Evolutionary conservation across 2,113 vertebrate species (phyloP), one percentile per base, ranked within the genome.

Genomic region (Ctenomys sociabilis): DNA sequence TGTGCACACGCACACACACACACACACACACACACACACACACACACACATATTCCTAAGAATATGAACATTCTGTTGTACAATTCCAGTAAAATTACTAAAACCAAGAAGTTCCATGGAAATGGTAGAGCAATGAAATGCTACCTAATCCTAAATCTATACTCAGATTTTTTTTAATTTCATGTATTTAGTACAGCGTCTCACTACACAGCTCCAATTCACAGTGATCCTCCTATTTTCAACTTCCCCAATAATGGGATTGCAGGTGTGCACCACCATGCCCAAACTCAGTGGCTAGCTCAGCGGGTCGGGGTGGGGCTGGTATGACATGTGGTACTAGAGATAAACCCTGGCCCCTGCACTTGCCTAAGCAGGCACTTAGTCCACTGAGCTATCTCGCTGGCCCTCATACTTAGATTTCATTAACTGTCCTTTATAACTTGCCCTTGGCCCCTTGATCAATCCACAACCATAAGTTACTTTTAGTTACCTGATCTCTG

Each of bases 1-100:
- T 24, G 12, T 5, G 1, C 5, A n/a, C 54, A 59, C 22, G 5
- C 11, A 9, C 24, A 2, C 26, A 9, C 7, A 24, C 1, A 64
- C 32, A 12, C n/a, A 40, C 11, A 45, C 9, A 59, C 14, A 54
- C 52, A 52, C 52, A 52, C 52, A 52, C 10, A 52, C 52, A 52
- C 70, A 19, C 16, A 10, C 4, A 13, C 37, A 43, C 24, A 45
- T 7, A 61, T 84, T 96, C 45, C 37, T 72, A 61, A 66, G 61
- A 84, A 61, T 35, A 45, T 21, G 28, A n/a, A 16, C 28, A 61
- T 77, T 54, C 40, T 95, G 54, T 72, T 59, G 1, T 37, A 8
- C n/a, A 83, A 80, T 68, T 12, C 19, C 6, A 11, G n/a, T 32
- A 22, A 52, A 85, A 66, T 40, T 30, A 54, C 30, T 40, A 28